Conservation (phyloP, 2,113 vertebrate genomes). For the Epinephelus moara region DNA sequence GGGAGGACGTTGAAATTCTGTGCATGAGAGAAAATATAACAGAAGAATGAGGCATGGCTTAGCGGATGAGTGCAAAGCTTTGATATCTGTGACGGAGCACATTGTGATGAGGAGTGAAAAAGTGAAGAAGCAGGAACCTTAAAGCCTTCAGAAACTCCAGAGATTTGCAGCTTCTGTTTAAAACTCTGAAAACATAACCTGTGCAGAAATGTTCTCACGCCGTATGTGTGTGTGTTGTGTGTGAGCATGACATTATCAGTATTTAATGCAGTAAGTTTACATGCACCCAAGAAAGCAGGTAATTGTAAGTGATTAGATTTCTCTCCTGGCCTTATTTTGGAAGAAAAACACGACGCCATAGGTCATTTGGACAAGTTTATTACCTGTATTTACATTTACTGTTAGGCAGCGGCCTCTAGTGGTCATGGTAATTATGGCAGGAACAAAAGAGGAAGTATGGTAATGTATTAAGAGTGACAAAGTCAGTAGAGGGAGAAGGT, state of each 20-base stretch:
- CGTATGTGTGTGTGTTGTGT: neutral
- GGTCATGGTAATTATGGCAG: no score
- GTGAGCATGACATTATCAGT: neutral
- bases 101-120: conserved; percentile 28
- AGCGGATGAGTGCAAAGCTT: conserved; percentile 39
- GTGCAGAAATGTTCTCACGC: conserved; percentile 1
- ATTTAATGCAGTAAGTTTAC: neutral
- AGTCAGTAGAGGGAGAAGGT: no score
- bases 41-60: conserved; percentile 20
- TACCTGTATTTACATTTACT: no score
- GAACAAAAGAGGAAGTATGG: no score
- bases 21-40: conserved; percentile 13
- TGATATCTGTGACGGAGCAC: conserved; percentile 37
- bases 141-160: conserved; percentile 20
- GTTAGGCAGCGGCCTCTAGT: no score
- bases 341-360: no score
- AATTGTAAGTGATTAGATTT: no score
- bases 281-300: neutral
- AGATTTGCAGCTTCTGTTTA: conserved; percentile 19
- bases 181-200: conserved; percentile 19
- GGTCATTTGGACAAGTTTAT: no score
- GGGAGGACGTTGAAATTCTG: neutral
- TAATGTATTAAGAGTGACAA: no score
- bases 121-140: conserved; percentile 2
- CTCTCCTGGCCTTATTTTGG: no score